Evolutionary conservation across 2,888 invertebrate species (phyloP).

Genomic region (Harmothoe impar): DNA sequence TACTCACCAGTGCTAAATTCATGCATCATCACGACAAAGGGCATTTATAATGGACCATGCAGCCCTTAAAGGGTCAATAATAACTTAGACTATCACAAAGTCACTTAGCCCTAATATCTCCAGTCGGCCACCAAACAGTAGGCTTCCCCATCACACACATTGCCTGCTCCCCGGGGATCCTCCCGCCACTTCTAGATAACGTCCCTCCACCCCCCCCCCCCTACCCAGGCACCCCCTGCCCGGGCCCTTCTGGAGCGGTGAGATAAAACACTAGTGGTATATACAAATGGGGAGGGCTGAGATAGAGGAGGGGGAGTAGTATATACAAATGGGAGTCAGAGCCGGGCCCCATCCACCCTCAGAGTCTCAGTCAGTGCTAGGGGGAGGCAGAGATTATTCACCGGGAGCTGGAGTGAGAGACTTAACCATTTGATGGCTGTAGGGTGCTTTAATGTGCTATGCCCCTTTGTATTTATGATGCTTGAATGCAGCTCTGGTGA

Average conservation of each 20-base stretch:
- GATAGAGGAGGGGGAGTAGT: not conserved
- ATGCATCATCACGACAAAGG: no score
- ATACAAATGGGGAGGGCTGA: not conserved
- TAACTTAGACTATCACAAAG: no score
- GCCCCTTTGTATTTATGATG: no score
- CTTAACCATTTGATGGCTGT: no score
- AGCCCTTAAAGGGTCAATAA: no score
- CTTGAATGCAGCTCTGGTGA: no score
- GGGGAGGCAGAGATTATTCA: not conserved
- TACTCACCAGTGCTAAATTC: no score
- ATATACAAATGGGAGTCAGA: constrained; percentile 9
- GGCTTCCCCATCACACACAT: not conserved
- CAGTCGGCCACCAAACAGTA: no score
- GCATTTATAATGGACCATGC: no score
- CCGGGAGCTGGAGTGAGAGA: not conserved
- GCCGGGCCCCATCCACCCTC: not conserved
- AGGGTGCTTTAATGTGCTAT: no score
- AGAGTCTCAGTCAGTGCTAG: not conserved
- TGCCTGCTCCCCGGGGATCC: not conserved
- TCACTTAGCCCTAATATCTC: no score
- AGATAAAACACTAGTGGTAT: not conserved
- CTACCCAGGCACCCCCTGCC: not conserved
- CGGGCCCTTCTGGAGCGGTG: not conserved
- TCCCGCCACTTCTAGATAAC: not conserved
- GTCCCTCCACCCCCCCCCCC: not conserved